Evolutionary conservation across 2,888 invertebrate species (phyloP), one percentile per base, ranked within the genome.

Genomic region (Pterostichus madidus): DNA sequence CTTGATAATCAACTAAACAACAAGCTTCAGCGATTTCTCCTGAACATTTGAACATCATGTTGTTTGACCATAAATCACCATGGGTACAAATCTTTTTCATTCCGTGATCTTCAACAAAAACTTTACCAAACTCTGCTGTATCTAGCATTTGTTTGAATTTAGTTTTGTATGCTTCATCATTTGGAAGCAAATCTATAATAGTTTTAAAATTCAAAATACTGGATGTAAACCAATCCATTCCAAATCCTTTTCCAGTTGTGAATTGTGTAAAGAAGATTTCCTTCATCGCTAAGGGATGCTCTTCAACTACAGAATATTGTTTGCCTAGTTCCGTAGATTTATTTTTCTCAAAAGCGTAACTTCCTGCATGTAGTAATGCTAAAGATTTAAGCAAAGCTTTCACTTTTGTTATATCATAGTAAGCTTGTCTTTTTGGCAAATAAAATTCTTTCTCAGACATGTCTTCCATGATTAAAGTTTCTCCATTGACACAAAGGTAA

Each of bases 1-100:
- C 83, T 85, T 89, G 89, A 82, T 86, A 89, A 84, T 89, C 89
- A 11, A 89, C 84, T 10, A 88, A 82, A 84, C 87, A 86, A 6
- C 85, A 85, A n/a, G 17, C 6, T 59, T 59, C 59, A 10, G 6
- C 24, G 5, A 7, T 35, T 35, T 15, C 7, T 2, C n/a, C 11
- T 13, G n/a, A n/a, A n/a, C n/a, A 8, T 2, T 56, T 56, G 59
- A 73, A 81, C 73, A 81, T 56, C 71, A 81, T 81, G 13, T 81
- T 81, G 64, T 81, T 81, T 3, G 81, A 73, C 81, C 73, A 81
- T 39, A 81, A 56, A 56, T 81, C 81, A n/a, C 81, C 81, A 56
- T 81, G 81, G 0, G 52, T 73, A 7, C 35, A 56, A 68, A n/a
- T 15, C 35, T 68, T 68, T 15, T 68, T 68, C 35, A 68, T n/a